Conservation (phyloP, 35 echinoderm and acorn worm genomes). For the Diadema setosum region DNA sequence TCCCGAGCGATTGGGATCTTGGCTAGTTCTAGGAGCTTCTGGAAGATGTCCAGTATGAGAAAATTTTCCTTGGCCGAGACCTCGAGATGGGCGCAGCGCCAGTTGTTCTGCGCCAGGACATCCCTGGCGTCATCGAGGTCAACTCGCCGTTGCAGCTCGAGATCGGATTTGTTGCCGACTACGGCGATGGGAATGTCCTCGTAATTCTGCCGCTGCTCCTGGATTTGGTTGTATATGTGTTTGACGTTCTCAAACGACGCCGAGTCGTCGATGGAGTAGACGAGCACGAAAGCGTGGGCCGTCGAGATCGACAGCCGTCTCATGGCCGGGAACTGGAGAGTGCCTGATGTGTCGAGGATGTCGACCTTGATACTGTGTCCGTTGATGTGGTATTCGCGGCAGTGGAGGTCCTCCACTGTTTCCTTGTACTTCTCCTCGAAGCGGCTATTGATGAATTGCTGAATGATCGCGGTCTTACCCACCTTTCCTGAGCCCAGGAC, state of each 20-base stretch:
- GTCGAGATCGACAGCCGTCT: slow-evolving; percentile 95
- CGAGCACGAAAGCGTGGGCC: slow-evolving; percentile 88
- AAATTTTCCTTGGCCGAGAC: slow-evolving; percentile 88
- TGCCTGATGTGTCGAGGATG: slow-evolving; percentile 92
- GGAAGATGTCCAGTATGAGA: slow-evolving; percentile 90
- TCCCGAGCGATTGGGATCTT: slow-evolving; percentile 93
- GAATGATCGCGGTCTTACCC: slow-evolving; percentile 94
- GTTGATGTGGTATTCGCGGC: slow-evolving; percentile 91
- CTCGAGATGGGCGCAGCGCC: slow-evolving; percentile 86
- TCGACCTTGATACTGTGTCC: slow-evolving; percentile 94
- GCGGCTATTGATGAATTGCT: slow-evolving; percentile 72
- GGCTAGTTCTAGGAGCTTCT: slow-evolving; percentile 84
- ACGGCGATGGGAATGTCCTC: slow-evolving; percentile 85
- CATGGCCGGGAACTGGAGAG: slow-evolving; percentile 93
- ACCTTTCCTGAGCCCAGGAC: slow-evolving; percentile 88
- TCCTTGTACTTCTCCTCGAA: slow-evolving; percentile 93
- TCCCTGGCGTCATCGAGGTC: slow-evolving; percentile 65
- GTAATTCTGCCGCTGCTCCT: slow-evolving; percentile 85
- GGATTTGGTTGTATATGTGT: slow-evolving; percentile 92
- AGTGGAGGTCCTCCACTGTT: slow-evolving; percentile 94
- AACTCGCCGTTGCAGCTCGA: slow-evolving; percentile 57
- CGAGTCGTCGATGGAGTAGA: slow-evolving; percentile 83
- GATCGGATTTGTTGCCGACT: slow-evolving; percentile 86
- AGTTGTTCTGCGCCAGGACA: slow-evolving; percentile 57
- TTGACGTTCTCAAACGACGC: slow-evolving; percentile 83